phyloP scores from a whole-genome alignment of 2,888 invertebrate species.

The Gnatocerus cornutus region DNA sequence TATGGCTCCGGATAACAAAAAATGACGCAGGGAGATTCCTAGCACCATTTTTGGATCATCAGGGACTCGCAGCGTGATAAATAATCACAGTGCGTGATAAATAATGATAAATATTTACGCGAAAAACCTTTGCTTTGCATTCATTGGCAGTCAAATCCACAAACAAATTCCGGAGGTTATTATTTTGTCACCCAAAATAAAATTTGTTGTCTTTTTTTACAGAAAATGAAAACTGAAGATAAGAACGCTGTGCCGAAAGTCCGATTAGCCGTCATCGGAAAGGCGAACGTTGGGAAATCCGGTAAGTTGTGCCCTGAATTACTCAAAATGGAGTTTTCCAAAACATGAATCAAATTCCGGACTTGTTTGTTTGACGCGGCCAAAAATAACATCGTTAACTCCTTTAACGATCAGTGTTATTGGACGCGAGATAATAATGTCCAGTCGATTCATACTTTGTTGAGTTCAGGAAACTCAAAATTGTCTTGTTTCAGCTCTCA shows the following conservation, averaged over 20 bases:
- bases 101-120: constrained; percentile 26
- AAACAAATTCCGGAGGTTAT: background rate
- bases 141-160: constrained; percentile 10
- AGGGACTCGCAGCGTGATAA: constrained; percentile 13
- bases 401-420: constrained; percentile 36
- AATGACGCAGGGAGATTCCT: constrained; percentile 16
- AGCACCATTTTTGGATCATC: background rate
- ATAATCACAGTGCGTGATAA: constrained; percentile 9
- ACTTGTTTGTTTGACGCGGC: constrained; percentile 25
- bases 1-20: constrained; percentile 8
- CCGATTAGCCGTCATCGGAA: constrained; percentile 84
- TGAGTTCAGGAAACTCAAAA: constrained; percentile 19
- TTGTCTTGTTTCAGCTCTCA: constrained; percentile 76
- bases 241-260: constrained; percentile 80
- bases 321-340: constrained; percentile 1
- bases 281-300: constrained; percentile 86
- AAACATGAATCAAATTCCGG: constrained; percentile 11
- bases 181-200: constrained; percentile 18
- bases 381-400: constrained; percentile 35
- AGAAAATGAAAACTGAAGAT: constrained; percentile 77
- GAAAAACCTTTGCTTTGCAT: constrained; percentile 26
- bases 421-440: constrained; percentile 27
- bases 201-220: constrained; percentile 51
- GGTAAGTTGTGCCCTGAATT: constrained; percentile 72
- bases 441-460: constrained; percentile 28